Conservation (phyloP, 1,140 invertebrate genomes). For the Formica selysi region DNA sequence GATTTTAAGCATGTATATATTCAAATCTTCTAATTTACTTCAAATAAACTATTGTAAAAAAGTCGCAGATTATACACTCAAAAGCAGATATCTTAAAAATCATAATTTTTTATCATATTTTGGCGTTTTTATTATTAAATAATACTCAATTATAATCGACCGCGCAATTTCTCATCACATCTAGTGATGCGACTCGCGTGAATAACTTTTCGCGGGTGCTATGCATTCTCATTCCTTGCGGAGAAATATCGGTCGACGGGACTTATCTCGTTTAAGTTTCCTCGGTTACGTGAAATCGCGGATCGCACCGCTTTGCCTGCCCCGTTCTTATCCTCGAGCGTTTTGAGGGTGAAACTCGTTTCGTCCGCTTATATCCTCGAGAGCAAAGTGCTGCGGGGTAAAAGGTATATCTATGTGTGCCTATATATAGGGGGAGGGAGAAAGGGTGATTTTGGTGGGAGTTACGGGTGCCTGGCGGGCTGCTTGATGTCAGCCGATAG, state of each 20-base stretch:
- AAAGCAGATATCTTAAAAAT: not conserved
- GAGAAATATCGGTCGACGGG: slow-evolving; percentile 45
- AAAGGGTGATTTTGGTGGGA: slow-evolving; percentile 37
- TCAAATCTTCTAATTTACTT: not conserved
- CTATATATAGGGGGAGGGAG: slow-evolving; percentile 4
- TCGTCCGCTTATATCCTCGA: slow-evolving; percentile 69
- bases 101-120: not conserved
- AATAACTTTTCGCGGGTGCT: slow-evolving; percentile 39
- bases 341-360: slow-evolving; percentile 65
- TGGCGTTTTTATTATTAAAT: slow-evolving; percentile 16
- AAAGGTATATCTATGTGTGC: slow-evolving; percentile 6
- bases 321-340: slow-evolving; percentile 53
- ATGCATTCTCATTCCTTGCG: slow-evolving; percentile 31
- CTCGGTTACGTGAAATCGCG: slow-evolving; percentile 59
- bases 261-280: slow-evolving; percentile 61
- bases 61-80: not conserved
- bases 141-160: slow-evolving; percentile 15
- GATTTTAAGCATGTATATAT: not conserved
- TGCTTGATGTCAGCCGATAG: slow-evolving; percentile 78
- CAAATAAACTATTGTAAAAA: not conserved
- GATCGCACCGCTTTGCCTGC: slow-evolving; percentile 45
- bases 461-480: slow-evolving; percentile 64
- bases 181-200: not conserved
- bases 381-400: slow-evolving; percentile 59
- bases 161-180: slow-evolving; percentile 13